phyloP scores from a whole-genome alignment of 2,797 vertebrate species.

The Ambastaia sidthimunki region DNA sequence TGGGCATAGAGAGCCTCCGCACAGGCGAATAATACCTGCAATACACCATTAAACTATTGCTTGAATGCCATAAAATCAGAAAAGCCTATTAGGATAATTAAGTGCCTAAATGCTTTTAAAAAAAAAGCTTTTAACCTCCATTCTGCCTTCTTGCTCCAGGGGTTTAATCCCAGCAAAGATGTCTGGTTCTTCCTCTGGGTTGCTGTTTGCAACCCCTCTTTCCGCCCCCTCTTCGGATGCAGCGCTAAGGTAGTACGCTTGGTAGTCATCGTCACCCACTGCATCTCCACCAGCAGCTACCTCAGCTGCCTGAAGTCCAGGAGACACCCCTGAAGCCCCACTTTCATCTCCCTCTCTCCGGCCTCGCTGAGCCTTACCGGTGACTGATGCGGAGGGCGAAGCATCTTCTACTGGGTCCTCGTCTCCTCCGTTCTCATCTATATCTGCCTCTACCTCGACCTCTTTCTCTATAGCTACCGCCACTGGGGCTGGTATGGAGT shows the following conservation, averaged over 20 bases:
- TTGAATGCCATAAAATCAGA: neutral
- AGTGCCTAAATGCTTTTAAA: too few relatives aligned
- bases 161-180: slow-evolving; percentile 96
- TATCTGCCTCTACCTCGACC: slow-evolving; percentile 64
- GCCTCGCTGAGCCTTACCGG: slow-evolving; percentile 49
- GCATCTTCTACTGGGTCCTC: slow-evolving; percentile 60
- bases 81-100: neutral
- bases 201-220: slow-evolving; percentile 73
- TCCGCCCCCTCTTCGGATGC: slow-evolving; percentile 89
- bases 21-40: slow-evolving; percentile 94
- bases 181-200: slow-evolving; percentile 93
- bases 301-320: slow-evolving; percentile 61
- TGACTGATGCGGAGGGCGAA: slow-evolving; percentile 49
- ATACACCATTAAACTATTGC: slow-evolving; percentile 1
- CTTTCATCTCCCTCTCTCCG: slow-evolving; percentile 58
- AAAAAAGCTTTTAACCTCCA: slow-evolving; percentile 88
- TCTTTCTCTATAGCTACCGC: slow-evolving; percentile 63
- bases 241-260: slow-evolving; percentile 92
- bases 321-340: slow-evolving; percentile 34
- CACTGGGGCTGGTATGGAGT: slow-evolving; percentile 59
- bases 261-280: slow-evolving; percentile 93
- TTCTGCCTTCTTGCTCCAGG: slow-evolving; percentile 92
- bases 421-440: slow-evolving; percentile 72
- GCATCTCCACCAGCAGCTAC: slow-evolving; percentile 59
- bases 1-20: slow-evolving; percentile 96